Evolutionary conservation across 2,797 vertebrate species (phyloP), one percentile per base, ranked within the genome.

Genomic region (Lophotriccus pileatus): DNA sequence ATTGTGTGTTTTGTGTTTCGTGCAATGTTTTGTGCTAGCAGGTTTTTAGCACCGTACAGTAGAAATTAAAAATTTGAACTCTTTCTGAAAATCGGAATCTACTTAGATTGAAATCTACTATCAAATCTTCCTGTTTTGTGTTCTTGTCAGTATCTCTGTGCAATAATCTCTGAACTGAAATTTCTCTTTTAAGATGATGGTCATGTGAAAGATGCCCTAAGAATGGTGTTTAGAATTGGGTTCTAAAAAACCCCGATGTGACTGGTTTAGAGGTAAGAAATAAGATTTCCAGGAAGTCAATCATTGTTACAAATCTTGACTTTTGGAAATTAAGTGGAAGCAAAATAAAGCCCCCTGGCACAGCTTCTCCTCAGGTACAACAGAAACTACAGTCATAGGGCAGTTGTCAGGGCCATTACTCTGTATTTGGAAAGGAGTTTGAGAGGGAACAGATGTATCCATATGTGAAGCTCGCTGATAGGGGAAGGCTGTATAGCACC

Each of bases 1-100:
- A 55, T 25, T 49, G 46, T 94, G 7, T 92, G 30, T 8, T 95
- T 84, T 96, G 52, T 78, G 56, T 93, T 90, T 85, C 12, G 36
- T 87, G 73, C 36, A 21, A 7, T 87, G 63, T 90, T 86, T 68
- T 80, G 28, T 92, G 73, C 53, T 86, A 36, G 43, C 37, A 32
- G 7, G 18, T 77, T 46, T 87, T 79, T 79, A 83, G 46, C 30
- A 10, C 25, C 91, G 32, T 68, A 15, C 58, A 52, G 25, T n/a
- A 55, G 52, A 78, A 64, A 14, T 55, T 73, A 53, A 70, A 78
- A 64, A 36, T 63, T 53, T 43, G 49, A 91, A 14, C 28, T 64
- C 32, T 84, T 78, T 79, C 30, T 72, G 34, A 59, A 37, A 60
- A 73, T 56, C 68, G 21, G 15, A 34, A 75, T 80, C 34, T 66